Evolutionary conservation across 2,888 invertebrate species (phyloP).

Genomic region (Megastigmus dorsalis): DNA sequence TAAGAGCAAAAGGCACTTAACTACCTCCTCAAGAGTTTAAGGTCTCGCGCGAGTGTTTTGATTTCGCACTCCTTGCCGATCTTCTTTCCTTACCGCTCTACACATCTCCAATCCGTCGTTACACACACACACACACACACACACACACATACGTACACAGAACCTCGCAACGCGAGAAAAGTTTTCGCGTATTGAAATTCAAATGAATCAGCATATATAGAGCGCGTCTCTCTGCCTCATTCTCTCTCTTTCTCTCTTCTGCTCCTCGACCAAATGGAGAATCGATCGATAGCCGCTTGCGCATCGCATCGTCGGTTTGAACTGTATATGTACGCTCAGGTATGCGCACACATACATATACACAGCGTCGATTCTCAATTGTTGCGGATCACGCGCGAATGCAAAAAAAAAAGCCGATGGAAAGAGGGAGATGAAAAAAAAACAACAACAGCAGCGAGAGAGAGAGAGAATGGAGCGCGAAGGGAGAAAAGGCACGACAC

Average conservation of each 20-base stretch:
- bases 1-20: slow-evolving; percentile 47
- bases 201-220: slow-evolving; percentile 52
- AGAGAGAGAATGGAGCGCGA: no score
- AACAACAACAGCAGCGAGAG: not conserved
- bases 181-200: slow-evolving; percentile 51
- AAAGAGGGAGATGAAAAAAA: slow-evolving; percentile 56
- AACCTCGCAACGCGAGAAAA: not conserved
- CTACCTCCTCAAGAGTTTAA: slow-evolving; percentile 27
- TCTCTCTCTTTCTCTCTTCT: no score
- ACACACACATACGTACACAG: not conserved
- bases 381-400: slow-evolving; percentile 62
- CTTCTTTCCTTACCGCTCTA: not conserved
- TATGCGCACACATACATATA: slow-evolving; percentile 57
- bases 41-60: slow-evolving; percentile 33
- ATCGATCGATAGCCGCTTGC: slow-evolving; percentile 46
- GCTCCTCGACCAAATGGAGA: slow-evolving; percentile 1
- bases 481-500: slow-evolving; percentile 18
- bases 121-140: not conserved
- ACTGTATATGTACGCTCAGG: slow-evolving; percentile 45
- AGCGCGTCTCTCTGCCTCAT: no score
- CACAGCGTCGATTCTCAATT: slow-evolving; percentile 67
- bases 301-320: not conserved
- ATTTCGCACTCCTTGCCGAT: slow-evolving; percentile 47
- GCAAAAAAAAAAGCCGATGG: slow-evolving; percentile 49
- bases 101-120: not conserved